These are phyloP conservation scores for Ostrea denselamellosa DNA, from an alignment of 1,140 invertebrate species.

Conservation along the genomic window DNA sequence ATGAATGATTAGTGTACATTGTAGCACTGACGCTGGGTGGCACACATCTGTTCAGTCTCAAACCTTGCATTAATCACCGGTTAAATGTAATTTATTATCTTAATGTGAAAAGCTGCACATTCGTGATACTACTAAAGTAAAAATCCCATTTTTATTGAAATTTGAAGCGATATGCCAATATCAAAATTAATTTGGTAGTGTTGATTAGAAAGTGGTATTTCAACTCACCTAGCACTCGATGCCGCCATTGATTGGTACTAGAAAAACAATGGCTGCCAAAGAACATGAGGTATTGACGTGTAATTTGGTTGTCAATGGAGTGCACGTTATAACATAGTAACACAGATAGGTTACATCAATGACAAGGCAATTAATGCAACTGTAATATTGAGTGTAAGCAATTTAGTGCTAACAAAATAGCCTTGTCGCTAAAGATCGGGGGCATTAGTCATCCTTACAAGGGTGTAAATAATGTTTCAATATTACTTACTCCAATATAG, in stretches of 20 bases:
- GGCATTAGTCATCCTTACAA: not conserved
- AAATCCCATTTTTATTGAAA: constrained; percentile 6
- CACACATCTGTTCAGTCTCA: constrained; percentile 13
- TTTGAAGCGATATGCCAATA: constrained; percentile 36
- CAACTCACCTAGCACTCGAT: not conserved
- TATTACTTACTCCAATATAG: not conserved
- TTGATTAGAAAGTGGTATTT: constrained; percentile 14
- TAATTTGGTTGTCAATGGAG: not conserved
- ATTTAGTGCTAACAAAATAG: constrained; percentile 28
- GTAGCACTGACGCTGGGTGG: not conserved
- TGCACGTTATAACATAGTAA: constrained; percentile 2
- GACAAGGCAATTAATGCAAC: constrained; percentile 15
- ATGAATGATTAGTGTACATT: constrained; percentile 23
- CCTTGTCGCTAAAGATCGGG: constrained; percentile 15
- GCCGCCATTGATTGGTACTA: not conserved
- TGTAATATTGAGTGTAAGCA: constrained; percentile 28
- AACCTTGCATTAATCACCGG: not conserved
- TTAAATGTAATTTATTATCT: constrained; percentile 28
- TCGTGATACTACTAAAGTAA: not conserved
- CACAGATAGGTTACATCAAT: not conserved
- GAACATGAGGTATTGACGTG: not conserved
- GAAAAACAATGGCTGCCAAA: constrained; percentile 8
- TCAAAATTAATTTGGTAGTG: not conserved
- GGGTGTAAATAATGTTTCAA: not conserved
- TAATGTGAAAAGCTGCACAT: constrained; percentile 31